Evolutionary conservation across 2,888 invertebrate genomes (phyloP).

Genomic region (Melanchra persicariae): DNA sequence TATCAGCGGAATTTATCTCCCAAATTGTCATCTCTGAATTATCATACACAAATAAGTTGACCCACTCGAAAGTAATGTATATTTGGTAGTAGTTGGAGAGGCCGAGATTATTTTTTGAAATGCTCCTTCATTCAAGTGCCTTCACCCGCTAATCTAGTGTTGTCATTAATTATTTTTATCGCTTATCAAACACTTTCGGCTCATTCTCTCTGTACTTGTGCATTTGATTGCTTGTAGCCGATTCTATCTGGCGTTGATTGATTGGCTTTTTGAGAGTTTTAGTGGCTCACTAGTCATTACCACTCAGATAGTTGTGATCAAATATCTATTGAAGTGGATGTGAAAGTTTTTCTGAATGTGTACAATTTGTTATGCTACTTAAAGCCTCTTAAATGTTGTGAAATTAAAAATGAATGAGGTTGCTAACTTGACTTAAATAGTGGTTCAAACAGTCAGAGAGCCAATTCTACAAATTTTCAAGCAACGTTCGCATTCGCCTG

Average conservation of each 20-base stretch:
- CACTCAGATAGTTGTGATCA: slow-evolving; percentile 35
- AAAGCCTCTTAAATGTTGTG: background rate
- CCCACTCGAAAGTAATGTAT: slow-evolving; percentile 88
- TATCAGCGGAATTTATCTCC: slow-evolving; percentile 54
- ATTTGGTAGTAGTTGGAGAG: slow-evolving; percentile 87
- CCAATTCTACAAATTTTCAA: too few species aligned
- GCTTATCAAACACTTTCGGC: slow-evolving; percentile 88
- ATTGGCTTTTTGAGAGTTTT: slow-evolving; percentile 62
- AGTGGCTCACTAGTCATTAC: slow-evolving; percentile 50
- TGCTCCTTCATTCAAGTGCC: slow-evolving; percentile 89
- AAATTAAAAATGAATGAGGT: background rate
- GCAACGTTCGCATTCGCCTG: too few species aligned
- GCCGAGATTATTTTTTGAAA: slow-evolving; percentile 90
- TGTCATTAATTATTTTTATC: slow-evolving; percentile 91
- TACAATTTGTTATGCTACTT: background rate
- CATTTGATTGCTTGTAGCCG: slow-evolving; percentile 78
- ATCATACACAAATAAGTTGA: slow-evolving; percentile 85
- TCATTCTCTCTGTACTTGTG: slow-evolving; percentile 77
- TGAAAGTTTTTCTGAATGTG: slow-evolving; percentile 10
- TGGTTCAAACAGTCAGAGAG: background rate
- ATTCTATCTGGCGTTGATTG: slow-evolving; percentile 71
- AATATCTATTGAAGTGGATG: slow-evolving; percentile 41
- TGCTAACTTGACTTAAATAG: background rate
- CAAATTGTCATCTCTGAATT: slow-evolving; percentile 75
- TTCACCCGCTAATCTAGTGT: slow-evolving; percentile 87